These are phyloP conservation scores for Anguilla anguilla DNA, from an alignment of 2,797 vertebrate genomes.

Conservation along the genomic window DNA sequence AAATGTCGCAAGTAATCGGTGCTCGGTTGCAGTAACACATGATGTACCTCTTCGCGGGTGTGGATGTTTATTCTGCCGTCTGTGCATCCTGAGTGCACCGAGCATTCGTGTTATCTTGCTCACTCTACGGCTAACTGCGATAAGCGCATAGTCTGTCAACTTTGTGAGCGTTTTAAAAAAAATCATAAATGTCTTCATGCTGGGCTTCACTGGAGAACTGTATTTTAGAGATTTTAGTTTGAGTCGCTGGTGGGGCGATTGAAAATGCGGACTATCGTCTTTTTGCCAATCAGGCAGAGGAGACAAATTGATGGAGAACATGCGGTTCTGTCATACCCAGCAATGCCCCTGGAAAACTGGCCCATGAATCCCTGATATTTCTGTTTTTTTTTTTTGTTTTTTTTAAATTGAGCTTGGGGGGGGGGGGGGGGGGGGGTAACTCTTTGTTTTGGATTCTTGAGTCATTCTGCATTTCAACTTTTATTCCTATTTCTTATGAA, in stretches of 20 bases:
- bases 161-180: not conserved
- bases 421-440: not conserved
- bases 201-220: not conserved
- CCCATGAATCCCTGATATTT: too few relatives aligned
- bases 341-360: not conserved
- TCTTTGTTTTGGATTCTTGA: not conserved
- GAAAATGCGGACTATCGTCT: not conserved
- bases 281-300: too few relatives aligned
- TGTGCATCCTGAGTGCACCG: not conserved
- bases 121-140: not conserved
- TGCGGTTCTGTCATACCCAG: not conserved
- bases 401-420: not conserved
- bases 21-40: not conserved
- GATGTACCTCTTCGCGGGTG: not conserved
- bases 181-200: not conserved
- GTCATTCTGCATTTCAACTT: not conserved
- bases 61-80: not conserved
- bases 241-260: not conserved
- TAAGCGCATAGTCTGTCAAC: not conserved
- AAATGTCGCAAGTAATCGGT: not conserved
- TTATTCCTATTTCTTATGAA: not conserved
- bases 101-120: not conserved
- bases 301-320: not conserved
- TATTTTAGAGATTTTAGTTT: not conserved
- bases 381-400: too few relatives aligned